Evolutionary conservation across 1,140 invertebrate genomes (phyloP).

Genomic region (Drosophila hydei): DNA sequence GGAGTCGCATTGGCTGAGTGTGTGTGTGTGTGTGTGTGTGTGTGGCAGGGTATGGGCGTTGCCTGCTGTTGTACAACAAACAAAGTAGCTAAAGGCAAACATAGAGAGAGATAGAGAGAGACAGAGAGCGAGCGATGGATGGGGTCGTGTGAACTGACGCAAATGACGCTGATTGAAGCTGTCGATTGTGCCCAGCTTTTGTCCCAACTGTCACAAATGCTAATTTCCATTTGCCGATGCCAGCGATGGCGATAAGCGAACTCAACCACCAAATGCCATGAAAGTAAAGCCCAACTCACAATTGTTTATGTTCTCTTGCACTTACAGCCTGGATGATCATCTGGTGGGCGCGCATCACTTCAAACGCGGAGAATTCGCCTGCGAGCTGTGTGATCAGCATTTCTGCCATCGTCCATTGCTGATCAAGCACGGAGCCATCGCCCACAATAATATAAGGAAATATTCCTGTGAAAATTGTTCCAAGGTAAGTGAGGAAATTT

Average conservation of each 20-base stretch:
- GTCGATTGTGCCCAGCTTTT: conserved; percentile 46
- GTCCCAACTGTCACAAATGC: conserved; percentile 48
- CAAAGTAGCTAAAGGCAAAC: conserved; percentile 22
- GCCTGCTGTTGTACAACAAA: conserved; percentile 51
- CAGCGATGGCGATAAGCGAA: conserved; percentile 49
- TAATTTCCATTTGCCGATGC: conserved; percentile 75
- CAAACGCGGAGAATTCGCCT: conserved; percentile 90
- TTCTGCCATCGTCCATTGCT: conserved; percentile 93
- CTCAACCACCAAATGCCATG: background rate
- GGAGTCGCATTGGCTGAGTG: background rate
- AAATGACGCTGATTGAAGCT: conserved; percentile 75
- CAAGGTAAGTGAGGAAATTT: conserved; percentile 86
- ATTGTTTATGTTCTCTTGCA: conserved; percentile 13
- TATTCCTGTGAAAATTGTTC: conserved; percentile 98
- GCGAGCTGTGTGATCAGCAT: conserved; percentile 92
- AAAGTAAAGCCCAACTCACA: background rate
- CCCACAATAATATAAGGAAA: conserved; percentile 90
- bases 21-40: background rate
- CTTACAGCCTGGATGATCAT: conserved; percentile 92
- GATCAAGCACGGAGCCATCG: conserved; percentile 91
- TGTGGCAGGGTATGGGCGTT: conserved; percentile 20
- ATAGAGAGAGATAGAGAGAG: too few relatives aligned
- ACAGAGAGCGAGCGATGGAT: background rate
- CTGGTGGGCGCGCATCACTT: conserved; percentile 90
- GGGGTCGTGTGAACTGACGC: conserved; percentile 71